A percentile compares a stretch with the other conserved stretches of the same genome.
Evolutionary conservation across 2,797 vertebrate species (phyloP).

Genomic region (Dendrocincla tyrannina): DNA sequence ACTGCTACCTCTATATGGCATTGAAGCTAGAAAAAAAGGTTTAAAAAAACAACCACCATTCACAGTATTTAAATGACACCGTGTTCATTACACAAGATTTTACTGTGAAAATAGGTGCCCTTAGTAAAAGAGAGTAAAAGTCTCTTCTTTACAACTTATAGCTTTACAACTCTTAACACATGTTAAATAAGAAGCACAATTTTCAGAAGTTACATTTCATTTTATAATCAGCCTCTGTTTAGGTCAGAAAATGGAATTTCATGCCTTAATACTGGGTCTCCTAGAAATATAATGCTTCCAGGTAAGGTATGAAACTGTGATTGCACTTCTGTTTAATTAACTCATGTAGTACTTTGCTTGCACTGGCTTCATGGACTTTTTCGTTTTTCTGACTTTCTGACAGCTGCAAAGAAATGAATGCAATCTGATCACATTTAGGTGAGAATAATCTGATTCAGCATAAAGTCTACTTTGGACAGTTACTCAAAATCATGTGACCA

Average conservation of each 20-base stretch:
- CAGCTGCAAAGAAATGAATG: not conserved
- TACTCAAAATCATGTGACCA: not conserved
- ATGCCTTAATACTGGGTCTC: not conserved
- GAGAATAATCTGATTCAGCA: not conserved
- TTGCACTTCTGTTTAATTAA: not conserved
- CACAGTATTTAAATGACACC: not conserved
- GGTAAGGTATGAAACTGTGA: not conserved
- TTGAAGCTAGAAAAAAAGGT: not conserved
- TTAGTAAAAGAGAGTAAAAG: not conserved
- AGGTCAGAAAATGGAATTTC: not conserved
- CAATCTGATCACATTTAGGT: not conserved
- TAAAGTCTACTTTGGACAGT: not conserved
- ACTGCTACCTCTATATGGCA: not conserved
- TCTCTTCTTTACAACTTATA: not conserved
- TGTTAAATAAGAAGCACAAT: not conserved
- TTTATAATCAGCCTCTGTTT: not conserved
- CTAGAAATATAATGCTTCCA: not conserved
- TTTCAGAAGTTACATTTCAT: not conserved
- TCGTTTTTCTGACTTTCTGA: not conserved
- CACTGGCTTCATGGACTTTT: not conserved
- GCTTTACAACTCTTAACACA: not conserved
- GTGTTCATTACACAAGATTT: not conserved
- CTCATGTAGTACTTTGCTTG: not conserved
- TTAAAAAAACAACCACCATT: fast-evolving
- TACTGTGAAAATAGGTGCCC: not conserved